Evolutionary conservation across 2,888 invertebrate genomes (phyloP).

Genomic region (Hemicrepidius hirtus): DNA sequence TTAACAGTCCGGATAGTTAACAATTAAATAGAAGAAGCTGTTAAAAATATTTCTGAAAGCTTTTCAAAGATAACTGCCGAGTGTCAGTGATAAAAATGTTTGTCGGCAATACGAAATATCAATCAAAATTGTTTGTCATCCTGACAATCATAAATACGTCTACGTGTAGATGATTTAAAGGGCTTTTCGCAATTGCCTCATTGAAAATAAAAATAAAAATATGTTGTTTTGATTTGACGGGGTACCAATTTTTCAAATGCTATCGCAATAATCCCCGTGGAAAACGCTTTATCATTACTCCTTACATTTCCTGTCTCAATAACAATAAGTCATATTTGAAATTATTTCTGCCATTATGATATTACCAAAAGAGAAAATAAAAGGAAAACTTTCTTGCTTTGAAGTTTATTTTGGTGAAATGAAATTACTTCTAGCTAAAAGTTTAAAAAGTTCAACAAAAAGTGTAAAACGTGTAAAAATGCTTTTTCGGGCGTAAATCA

Average conservation of each 20-base stretch:
- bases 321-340: too few species aligned
- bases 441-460: too few species aligned
- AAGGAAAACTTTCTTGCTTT: too few species aligned
- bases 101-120: slow-evolving; percentile 41
- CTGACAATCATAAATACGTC: slow-evolving; percentile 59
- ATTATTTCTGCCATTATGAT: too few species aligned
- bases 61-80: slow-evolving; percentile 2
- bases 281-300: slow-evolving; percentile 3
- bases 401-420: too few species aligned
- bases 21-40: neutral
- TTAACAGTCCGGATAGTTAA: neutral
- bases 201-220: slow-evolving; percentile 66
- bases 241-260: slow-evolving; percentile 35
- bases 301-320: too few species aligned
- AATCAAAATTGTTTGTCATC: slow-evolving; percentile 56
- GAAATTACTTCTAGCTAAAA: too few species aligned
- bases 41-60: slow-evolving; percentile 1
- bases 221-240: slow-evolving; percentile 61
- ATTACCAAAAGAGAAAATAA: too few species aligned
- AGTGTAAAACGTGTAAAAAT: neutral
- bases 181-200: slow-evolving; percentile 65
- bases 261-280: slow-evolving; percentile 7
- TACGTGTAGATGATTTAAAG: slow-evolving; percentile 58
- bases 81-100: slow-evolving; percentile 30
- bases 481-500: slow-evolving; percentile 19